Evolutionary conservation across 1,140 invertebrate genomes (phyloP), one percentile per base, ranked within the genome.

Genomic region (Leptonema lineaticorne): DNA sequence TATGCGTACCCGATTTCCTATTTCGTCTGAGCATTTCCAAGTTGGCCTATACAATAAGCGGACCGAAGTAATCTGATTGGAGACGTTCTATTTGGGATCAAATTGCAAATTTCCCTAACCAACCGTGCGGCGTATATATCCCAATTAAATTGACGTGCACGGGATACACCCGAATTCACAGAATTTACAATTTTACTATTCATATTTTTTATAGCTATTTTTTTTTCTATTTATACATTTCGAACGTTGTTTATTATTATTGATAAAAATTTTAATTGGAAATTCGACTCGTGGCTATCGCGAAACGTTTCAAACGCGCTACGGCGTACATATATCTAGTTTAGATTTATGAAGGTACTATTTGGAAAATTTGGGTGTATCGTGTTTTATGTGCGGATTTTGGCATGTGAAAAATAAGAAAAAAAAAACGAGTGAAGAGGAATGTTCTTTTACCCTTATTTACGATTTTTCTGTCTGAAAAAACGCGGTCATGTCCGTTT

Each of bases 31-130:
- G 1, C 9, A 41, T 41, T 41, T 41, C 22, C 20, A 24, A 14
- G 18, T 48, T 9, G n/a, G 24, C 50, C 24, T 24, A 22, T 24
- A 22, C 50, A 53, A 53, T 53, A 53, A 53, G 50, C 22, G 50
- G n/a, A 14, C 50, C 50, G 50, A 24, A 1, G 18, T 53, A 26
- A 53, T 53, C 50, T 26, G 50, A 53, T 53, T 26, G 22, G 50
- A 22, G 50, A 53, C 50, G 46, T 53, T 53, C 50, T 53, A 53
- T 53, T 53, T 53, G 50, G 50, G 50, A 53, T 53, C 50, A 53
- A 53, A 53, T 53, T 53, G 50, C 50, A 53, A 53, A 53, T 53
- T 53, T 53, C 50, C 18, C 22, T 53, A 53, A 53, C 50, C 50
- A 22, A 53, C 50, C 50, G 50, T 53, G 50, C 22, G n/a, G 20